Base-by-base conservation (phyloP, 2,113 vertebrate genomes). In the Nothoprocta perdicaria region DNA sequence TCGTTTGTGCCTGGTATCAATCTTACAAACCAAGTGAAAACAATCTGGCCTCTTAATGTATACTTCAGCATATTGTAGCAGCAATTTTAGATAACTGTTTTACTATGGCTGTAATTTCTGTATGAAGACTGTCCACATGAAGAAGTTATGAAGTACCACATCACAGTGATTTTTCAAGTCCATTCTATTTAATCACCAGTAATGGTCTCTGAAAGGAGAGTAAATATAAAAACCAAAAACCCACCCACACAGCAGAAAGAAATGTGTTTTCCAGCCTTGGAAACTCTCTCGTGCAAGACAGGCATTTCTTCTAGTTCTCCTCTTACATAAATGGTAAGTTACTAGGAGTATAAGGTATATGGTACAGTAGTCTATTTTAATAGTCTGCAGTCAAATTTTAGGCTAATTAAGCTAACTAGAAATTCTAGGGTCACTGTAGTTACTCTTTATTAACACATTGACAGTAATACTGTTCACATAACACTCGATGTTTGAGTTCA, bases 11-110 rank as follows among this genome's bases (percentile, higher is more conserved):
- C 92, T 92, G 80, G 87, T 91, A 92, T 74, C 0, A 4, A 80
- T 89, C 85, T 83, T 62, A 80, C 24, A 72, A 85, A 90, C 43
- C 69, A 80, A 92, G 52, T 81, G 79, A 60, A 82, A 93, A 84
- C 24, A 84, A 87, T 67, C 85, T 1, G 89, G 91, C 91, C 91
- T 95, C 53, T 88, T 67, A 76, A 87, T 72, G 77, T 92, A 80
- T 53, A 40, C 63, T 95, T 91, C 92, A 95, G 94, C 95, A 87
- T 86, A 96, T 48, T 95, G 96, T 96, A 96, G 95, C 95, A 95
- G 91, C 94, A 93, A 48, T 89, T 96, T 92, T 92, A 95, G 91
- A 86, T 58, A 91, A 79, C 82, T 89, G 53, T 4, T 92, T 89
- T 86, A 75, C 75, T 80, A 88, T 53, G 58, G 68, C 66, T 95